These are phyloP conservation scores for Astatoreochromis straeleni DNA, from an alignment of 2,113 vertebrate genomes.

Conservation along the genomic window DNA sequence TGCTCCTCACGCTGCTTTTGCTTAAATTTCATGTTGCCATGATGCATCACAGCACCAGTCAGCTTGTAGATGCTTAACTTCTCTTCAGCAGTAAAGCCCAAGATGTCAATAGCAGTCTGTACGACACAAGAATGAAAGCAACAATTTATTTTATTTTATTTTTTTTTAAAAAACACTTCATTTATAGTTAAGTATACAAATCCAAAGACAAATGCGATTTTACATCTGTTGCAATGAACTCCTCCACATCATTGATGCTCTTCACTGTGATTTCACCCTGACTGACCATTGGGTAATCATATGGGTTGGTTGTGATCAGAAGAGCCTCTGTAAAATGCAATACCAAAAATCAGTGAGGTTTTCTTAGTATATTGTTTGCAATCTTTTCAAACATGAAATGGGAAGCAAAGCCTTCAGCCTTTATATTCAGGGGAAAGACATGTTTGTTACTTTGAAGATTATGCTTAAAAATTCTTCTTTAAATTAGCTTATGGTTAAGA, in stretches of 20 bases:
- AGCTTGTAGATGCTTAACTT: slow-evolving; percentile 81
- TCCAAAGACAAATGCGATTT: background rate
- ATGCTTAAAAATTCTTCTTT: background rate
- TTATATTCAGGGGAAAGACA: background rate
- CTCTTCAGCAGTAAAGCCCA: slow-evolving; percentile 79
- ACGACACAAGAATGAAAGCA: background rate
- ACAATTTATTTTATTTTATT: too few species aligned
- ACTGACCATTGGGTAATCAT: slow-evolving; percentile 65
- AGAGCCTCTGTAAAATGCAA: slow-evolving; percentile 55
- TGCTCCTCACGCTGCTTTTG: slow-evolving; percentile 70
- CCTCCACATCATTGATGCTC: slow-evolving; percentile 58
- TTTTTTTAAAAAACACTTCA: background rate
- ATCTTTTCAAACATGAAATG: background rate
- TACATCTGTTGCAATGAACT: slow-evolving; percentile 46
- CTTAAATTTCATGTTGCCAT: slow-evolving; percentile 69
- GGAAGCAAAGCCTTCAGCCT: background rate
- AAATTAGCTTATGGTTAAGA: background rate
- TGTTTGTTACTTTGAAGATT: background rate
- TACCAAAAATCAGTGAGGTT: background rate
- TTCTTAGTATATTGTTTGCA: background rate
- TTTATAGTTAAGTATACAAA: background rate
- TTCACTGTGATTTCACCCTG: slow-evolving; percentile 62
- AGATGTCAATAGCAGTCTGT: slow-evolving; percentile 69
- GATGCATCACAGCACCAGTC: slow-evolving; percentile 81
- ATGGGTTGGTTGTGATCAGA: slow-evolving; percentile 65